Conservation (phyloP, 2,888 invertebrate species). For the Habroteleia sp. region DNA sequence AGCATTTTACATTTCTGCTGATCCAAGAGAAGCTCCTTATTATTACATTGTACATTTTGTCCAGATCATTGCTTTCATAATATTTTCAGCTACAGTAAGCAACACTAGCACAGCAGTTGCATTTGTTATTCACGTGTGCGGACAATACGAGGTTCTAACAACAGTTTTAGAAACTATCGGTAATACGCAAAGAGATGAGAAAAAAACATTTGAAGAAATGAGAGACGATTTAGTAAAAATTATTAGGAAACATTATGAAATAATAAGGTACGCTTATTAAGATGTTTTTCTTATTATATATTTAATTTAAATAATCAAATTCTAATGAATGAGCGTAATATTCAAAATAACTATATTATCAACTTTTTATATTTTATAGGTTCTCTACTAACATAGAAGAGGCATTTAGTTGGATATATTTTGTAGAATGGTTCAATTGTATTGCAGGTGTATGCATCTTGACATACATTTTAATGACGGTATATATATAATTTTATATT, state of each 20-base stretch:
- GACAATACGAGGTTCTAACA: conserved; percentile 17
- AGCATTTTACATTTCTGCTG: conserved; percentile 6
- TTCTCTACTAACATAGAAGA: not conserved
- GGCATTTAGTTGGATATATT: conserved; percentile 9
- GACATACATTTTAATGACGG: conserved; percentile 7
- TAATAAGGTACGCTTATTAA: not conserved
- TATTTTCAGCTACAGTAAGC: not conserved
- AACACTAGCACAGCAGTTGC: conserved; percentile 12
- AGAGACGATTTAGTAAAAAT: no score
- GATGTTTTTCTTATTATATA: no score
- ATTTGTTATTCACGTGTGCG: conserved; percentile 15
- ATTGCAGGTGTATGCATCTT: not conserved
- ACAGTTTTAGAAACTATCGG: not conserved
- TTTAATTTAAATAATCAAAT: no score
- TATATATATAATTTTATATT: no score
- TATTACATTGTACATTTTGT: conserved; percentile 18
- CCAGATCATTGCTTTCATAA: conserved; percentile 4
- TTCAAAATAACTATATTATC: not conserved
- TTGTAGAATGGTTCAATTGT: conserved; percentile 7
- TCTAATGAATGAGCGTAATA: no score
- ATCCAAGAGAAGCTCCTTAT: conserved; percentile 8
- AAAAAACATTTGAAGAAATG: no score
- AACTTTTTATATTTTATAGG: not conserved
- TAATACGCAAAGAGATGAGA: no score
- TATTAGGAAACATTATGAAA: conserved; percentile 14